Conservation (phyloP, 2,797 vertebrate genomes). For the Distichodus sexfasciatus region DNA sequence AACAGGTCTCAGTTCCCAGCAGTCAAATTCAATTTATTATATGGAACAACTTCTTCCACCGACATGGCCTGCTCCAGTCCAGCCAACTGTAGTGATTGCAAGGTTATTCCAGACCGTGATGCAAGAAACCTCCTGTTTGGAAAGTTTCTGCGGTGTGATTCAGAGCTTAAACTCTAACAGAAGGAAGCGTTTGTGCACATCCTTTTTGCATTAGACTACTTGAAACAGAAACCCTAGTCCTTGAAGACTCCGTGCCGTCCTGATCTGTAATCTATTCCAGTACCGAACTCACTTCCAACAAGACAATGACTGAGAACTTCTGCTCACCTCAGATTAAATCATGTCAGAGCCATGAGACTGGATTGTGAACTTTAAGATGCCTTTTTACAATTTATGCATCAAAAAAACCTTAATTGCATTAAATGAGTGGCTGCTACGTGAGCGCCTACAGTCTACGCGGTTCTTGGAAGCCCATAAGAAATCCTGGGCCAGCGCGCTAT, state of each 20-base stretch:
- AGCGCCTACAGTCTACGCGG: not conserved
- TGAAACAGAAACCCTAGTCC: not conserved
- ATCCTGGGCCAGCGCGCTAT: slow-evolving; percentile 44
- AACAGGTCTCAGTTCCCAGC: not conserved
- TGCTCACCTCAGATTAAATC: too few relatives aligned
- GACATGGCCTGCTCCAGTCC: not conserved
- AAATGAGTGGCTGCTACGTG: not conserved
- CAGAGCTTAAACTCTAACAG: not conserved
- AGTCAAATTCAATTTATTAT: not conserved
- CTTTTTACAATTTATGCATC: too few relatives aligned
- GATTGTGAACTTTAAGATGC: too few relatives aligned
- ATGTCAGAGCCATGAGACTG: too few relatives aligned
- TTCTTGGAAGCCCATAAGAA: slow-evolving; percentile 22
- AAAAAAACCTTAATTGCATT: not conserved
- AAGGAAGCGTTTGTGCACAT: too few relatives aligned
- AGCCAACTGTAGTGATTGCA: not conserved
- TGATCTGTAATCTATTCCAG: too few relatives aligned
- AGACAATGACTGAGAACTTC: too few relatives aligned
- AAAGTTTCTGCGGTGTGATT: not conserved
- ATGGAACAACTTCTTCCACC: not conserved
- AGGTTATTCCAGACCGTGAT: not conserved
- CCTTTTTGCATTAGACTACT: not conserved
- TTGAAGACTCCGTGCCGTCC: too few relatives aligned
- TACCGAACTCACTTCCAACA: too few relatives aligned
- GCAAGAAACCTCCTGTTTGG: too few relatives aligned